phyloP scores from a whole-genome alignment of 2,888 invertebrate species.

The Branchipolynoe longqiensis region DNA sequence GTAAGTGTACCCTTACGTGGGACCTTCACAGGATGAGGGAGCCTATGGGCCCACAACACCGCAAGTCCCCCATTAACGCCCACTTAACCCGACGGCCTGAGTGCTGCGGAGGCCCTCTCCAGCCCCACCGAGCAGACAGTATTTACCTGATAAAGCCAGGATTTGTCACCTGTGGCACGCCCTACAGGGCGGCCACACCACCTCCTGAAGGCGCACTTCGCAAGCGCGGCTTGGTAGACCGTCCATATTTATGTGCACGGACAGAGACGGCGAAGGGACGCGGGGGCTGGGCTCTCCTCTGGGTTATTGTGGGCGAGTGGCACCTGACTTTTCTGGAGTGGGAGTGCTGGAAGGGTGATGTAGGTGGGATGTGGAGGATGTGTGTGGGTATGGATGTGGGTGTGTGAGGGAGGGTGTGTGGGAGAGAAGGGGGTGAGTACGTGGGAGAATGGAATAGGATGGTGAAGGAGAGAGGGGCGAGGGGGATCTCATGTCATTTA shows the following conservation, averaged over 20 bases:
- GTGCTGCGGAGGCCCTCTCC: background rate
- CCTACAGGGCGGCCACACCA: background rate
- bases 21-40: too few relatives aligned
- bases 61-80: background rate
- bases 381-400: background rate
- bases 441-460: background rate
- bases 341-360: background rate
- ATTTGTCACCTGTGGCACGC: background rate
- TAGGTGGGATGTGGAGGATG: background rate
- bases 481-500: slow-evolving; percentile 14
- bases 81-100: background rate
- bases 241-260: too few relatives aligned
- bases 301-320: too few relatives aligned
- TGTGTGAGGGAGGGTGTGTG: background rate
- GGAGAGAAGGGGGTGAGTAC: background rate
- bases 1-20: too few relatives aligned
- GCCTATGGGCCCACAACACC: too few relatives aligned
- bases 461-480: background rate
- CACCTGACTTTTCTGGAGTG: too few relatives aligned
- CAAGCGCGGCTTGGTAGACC: too few relatives aligned
- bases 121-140: background rate
- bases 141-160: background rate
- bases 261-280: too few relatives aligned
- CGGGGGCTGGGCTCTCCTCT: too few relatives aligned
- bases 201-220: too few relatives aligned